A percentile compares a stretch with the other conserved stretches of the same genome.
Conservation (phyloP, 1,140 invertebrate genomes). For the Drosophila malerkotliana region DNA sequence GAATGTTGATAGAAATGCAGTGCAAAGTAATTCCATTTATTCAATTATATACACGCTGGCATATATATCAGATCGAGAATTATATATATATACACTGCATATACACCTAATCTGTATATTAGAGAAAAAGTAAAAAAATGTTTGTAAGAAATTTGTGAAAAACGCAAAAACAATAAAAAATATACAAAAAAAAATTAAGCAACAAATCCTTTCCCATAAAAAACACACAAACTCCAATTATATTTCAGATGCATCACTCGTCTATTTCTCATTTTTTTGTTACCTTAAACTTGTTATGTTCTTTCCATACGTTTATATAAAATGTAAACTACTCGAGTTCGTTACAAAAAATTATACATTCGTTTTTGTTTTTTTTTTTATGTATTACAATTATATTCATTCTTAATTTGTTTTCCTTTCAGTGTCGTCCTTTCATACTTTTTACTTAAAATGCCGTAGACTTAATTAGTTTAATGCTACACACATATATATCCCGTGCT, state of each 20-base stretch:
- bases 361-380: background rate
- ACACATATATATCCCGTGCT: constrained; percentile 38
- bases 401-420: background rate
- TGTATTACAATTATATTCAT: constrained; percentile 19
- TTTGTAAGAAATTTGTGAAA: constrained; percentile 72
- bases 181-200: constrained; percentile 66
- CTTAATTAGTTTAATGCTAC: constrained; percentile 72
- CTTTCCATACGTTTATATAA: constrained; percentile 69
- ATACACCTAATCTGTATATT: constrained; percentile 64
- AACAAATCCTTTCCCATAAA: constrained; percentile 7
- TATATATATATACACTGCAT: constrained; percentile 65
- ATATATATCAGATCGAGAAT: constrained; percentile 55
- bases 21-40: constrained; percentile 80
- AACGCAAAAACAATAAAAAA: constrained; percentile 65
- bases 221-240: background rate
- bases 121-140: constrained; percentile 65
- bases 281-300: constrained; percentile 63
- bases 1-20: constrained; percentile 63
- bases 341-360: constrained; percentile 55
- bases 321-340: constrained; percentile 61
- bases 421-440: constrained; percentile 9
- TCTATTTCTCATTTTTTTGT: constrained; percentile 64
- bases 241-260: constrained; percentile 73
- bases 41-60: constrained; percentile 73
- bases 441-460: constrained; percentile 73